These are phyloP conservation scores for Temnopleurus reevesii DNA, from an alignment of 53 echinoderm and acorn worm species.

Conservation along the genomic window DNA sequence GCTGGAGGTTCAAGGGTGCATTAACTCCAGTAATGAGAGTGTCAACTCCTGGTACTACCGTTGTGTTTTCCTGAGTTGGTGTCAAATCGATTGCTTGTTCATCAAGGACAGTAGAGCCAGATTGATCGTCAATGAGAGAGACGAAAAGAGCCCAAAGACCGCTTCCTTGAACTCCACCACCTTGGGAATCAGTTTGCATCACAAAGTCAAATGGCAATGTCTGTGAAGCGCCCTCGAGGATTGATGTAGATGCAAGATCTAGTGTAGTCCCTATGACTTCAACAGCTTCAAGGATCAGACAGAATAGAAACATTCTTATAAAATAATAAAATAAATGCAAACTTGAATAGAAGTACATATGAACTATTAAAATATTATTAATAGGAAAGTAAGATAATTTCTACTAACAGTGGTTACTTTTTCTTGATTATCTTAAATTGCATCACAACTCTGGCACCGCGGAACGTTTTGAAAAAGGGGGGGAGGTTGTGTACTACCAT, in stretches of 20 bases:
- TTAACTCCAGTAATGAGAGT: conserved; percentile 44
- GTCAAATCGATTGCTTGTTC: conserved; percentile 37
- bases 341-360: too few species aligned
- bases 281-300: neutral
- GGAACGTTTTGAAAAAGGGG: too few species aligned
- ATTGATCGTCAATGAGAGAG: conserved; percentile 66
- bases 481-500: too few species aligned
- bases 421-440: too few species aligned
- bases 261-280: conserved; percentile 4
- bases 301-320: too few species aligned
- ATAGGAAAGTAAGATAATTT: too few species aligned
- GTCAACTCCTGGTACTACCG: conserved; percentile 45
- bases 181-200: neutral
- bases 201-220: neutral
- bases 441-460: too few species aligned
- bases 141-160: conserved; percentile 66
- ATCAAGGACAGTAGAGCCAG: conserved; percentile 59
- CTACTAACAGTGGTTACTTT: too few species aligned
- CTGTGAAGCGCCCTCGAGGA: conserved; percentile 20
- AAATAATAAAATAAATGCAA: too few species aligned
- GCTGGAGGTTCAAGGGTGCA: conserved; percentile 55
- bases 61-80: conserved; percentile 34
- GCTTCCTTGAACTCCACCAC: conserved; percentile 58
- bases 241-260: neutral
- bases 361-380: too few species aligned